A percentile compares a stretch with the other conserved stretches of the same genome.
Conservation (phyloP, 2,113 vertebrate genomes). For the Spilogale gracilis region DNA sequence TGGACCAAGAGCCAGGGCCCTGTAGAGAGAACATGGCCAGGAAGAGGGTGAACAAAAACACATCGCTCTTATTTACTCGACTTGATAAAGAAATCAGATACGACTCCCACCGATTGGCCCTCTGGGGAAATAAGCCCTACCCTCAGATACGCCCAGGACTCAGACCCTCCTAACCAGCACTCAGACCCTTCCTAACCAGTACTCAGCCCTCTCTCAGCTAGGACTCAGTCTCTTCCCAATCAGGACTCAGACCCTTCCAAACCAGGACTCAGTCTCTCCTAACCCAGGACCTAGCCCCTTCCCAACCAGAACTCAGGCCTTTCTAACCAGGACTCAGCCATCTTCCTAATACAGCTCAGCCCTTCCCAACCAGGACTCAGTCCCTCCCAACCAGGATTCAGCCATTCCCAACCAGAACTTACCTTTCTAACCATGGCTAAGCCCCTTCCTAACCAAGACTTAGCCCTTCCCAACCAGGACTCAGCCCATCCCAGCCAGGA, state of each 20-base stretch:
- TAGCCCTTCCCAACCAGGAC: too few relatives aligned
- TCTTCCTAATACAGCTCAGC: too few relatives aligned
- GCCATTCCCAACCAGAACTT: neutral
- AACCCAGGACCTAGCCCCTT: too few relatives aligned
- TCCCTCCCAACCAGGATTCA: neutral
- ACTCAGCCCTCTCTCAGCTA: neutral
- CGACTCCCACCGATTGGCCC: neutral
- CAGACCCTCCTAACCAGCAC: neutral
- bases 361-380: neutral
- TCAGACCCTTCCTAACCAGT: neutral
- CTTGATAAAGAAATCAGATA: neutral
- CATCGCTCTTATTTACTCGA: rapidly evolving
- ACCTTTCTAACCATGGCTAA: neutral
- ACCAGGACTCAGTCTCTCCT: neutral
- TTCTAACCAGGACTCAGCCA: neutral
- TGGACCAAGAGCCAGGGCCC: neutral
- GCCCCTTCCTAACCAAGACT: neutral
- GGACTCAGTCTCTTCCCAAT: too few relatives aligned
- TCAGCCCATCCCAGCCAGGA: neutral
- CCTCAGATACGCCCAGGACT: neutral
- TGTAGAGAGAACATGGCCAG: neutral
- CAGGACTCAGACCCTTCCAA: neutral
- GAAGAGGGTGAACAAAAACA: neutral
- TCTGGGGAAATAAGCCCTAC: neutral
- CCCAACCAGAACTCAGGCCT: neutral